Percentiles rank a stretch among this genome's conserved stretches.
Evolutionary conservation across 1,140 invertebrate species (phyloP).

Genomic region (Pomacea maculata): DNA sequence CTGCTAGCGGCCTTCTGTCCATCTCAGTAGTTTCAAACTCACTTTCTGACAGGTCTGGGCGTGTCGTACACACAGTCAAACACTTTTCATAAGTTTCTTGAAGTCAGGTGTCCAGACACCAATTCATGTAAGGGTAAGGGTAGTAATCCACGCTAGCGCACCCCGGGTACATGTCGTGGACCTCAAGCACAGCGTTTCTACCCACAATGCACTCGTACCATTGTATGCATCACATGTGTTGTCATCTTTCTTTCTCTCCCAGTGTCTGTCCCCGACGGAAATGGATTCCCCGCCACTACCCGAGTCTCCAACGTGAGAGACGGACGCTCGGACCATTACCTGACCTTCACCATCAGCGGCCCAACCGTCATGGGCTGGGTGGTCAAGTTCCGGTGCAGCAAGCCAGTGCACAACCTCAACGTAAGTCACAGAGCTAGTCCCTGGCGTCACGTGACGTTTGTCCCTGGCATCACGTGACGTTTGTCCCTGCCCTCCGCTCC

Average conservation of each 20-base stretch:
- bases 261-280: constrained; percentile 8
- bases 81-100: no score
- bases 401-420: constrained; percentile 29
- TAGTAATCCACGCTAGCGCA: no score
- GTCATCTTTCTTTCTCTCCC: background rate
- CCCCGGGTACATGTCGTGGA: no score
- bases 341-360: constrained; percentile 25
- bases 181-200: no score
- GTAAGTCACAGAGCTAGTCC: constrained; percentile 23
- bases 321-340: constrained; percentile 28
- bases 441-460: background rate
- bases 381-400: constrained; percentile 30
- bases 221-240: background rate
- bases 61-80: no score
- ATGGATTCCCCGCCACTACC: background rate
- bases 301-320: constrained; percentile 30
- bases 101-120: no score
- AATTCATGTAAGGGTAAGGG: no score
- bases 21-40: no score
- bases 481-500: no score
- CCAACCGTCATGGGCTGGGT: constrained; percentile 30
- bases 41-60: no score
- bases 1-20: no score
- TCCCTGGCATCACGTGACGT: background rate
- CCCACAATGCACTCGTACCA: no score